phyloP scores from a whole-genome alignment of 1,140 invertebrate genomes.

The Monochamus saltuarius region DNA sequence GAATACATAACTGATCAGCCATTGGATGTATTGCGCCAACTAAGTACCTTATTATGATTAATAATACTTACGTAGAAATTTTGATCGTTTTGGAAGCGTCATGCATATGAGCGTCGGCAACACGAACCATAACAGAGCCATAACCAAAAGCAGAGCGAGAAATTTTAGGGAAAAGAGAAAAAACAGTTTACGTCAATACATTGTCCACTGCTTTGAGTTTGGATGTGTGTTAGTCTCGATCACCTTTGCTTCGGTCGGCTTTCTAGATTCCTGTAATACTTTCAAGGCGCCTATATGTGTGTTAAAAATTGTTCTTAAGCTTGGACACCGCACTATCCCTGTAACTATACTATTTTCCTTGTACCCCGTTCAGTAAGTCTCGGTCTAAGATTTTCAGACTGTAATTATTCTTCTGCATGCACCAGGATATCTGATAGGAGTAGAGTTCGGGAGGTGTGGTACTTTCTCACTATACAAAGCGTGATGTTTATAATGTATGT shows the following conservation, averaged over 20 bases:
- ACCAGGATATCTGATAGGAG: no score
- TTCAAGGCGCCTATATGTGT: not conserved
- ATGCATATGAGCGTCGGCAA: constrained; percentile 71
- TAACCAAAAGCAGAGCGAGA: constrained; percentile 72
- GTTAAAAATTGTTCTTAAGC: not conserved
- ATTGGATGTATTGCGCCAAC: not conserved
- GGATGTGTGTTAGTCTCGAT: constrained; percentile 41
- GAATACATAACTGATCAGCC: not conserved
- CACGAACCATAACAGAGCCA: constrained; percentile 68
- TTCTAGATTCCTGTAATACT: constrained; percentile 18
- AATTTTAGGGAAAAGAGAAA: constrained; percentile 70
- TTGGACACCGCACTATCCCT: not conserved
- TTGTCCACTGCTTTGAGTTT: constrained; percentile 45
- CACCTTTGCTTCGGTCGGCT: constrained; percentile 45
- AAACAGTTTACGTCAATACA: constrained; percentile 58
- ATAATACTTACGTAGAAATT: constrained; percentile 74
- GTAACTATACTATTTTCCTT: no score
- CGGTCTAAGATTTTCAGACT: no score
- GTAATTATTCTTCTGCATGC: no score
- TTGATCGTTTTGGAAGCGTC: constrained; percentile 64
- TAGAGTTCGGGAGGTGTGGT: no score
- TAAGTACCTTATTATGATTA: no score
- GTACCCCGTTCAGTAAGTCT: no score
- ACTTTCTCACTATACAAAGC: no score
- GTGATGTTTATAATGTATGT: no score